Conservation (phyloP, 2,888 invertebrate species). For the Gortyna flavago region DNA sequence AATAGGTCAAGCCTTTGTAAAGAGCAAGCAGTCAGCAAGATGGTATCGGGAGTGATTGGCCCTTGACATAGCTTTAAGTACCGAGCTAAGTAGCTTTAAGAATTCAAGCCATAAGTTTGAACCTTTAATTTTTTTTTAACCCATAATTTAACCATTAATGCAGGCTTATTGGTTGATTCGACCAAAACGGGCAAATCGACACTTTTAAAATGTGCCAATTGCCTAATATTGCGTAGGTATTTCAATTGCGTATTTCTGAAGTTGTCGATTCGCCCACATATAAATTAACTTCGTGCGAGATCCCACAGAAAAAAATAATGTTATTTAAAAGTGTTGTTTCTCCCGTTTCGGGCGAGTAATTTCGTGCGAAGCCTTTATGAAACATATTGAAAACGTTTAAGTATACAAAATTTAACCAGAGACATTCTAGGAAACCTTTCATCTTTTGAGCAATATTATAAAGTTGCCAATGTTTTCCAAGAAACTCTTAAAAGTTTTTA, state of each 20-base stretch:
- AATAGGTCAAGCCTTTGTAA: background rate
- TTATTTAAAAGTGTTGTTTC: background rate
- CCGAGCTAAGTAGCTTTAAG: background rate
- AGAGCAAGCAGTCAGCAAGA: background rate
- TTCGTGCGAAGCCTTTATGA: background rate
- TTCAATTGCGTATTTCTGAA: background rate
- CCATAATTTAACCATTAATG: background rate
- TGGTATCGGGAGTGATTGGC: background rate
- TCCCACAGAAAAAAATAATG: background rate
- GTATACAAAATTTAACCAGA: constrained; percentile 8
- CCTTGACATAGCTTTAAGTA: background rate
- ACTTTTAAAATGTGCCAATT: background rate
- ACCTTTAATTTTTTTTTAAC: background rate
- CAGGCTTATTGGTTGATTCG: background rate
- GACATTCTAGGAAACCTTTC: constrained; percentile 16
- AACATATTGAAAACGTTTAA: background rate
- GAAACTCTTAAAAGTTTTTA: constrained; percentile 9
- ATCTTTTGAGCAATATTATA: constrained; percentile 6
- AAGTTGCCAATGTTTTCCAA: constrained; percentile 1
- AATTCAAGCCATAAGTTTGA: background rate
- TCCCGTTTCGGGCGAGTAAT: background rate
- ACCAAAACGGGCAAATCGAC: background rate
- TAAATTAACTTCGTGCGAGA: background rate
- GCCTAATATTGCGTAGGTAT: too few relatives aligned
- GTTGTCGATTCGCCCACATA: background rate